phyloP scores from a whole-genome alignment of 35 echinoderm and acorn worm genomes.

The Nesometra sesokonis region DNA sequence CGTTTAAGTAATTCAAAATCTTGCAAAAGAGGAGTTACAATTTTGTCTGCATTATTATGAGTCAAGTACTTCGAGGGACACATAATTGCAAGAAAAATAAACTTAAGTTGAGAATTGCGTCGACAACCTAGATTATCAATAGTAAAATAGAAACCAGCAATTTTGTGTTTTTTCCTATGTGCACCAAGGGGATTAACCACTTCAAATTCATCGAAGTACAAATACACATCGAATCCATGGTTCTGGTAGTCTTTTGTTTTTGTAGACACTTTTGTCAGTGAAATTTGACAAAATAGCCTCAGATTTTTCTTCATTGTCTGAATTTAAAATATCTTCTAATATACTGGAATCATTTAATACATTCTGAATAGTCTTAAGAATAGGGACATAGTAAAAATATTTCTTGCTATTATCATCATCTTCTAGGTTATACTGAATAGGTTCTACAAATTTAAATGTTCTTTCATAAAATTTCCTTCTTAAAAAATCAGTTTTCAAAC shows the following conservation, averaged over 20 bases:
- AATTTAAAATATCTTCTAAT: constrained; percentile 1
- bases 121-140: constrained; percentile 12
- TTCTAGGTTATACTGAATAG: background rate
- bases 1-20: constrained; percentile 4
- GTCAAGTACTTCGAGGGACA: constrained; percentile 17
- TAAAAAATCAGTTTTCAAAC: background rate
- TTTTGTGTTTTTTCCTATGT: constrained; percentile 23
- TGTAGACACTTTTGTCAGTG: background rate
- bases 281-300: background rate
- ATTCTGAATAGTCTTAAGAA: constrained; percentile 6
- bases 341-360: background rate
- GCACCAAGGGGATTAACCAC: constrained; percentile 7
- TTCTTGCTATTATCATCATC: background rate
- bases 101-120: constrained; percentile 1
- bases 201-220: constrained; percentile 26
- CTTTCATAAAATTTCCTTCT: constrained; percentile 7
- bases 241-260: background rate
- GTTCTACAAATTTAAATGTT: constrained; percentile 10
- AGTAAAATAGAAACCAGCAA: constrained; percentile 3
- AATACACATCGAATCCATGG: background rate
- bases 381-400: constrained; percentile 14
- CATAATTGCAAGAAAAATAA: constrained; percentile 9
- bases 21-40: constrained; percentile 2
- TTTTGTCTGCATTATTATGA: background rate
- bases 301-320: background rate